Conservation (phyloP, 2,113 vertebrate genomes). For the Varanus komodoensis region DNA sequence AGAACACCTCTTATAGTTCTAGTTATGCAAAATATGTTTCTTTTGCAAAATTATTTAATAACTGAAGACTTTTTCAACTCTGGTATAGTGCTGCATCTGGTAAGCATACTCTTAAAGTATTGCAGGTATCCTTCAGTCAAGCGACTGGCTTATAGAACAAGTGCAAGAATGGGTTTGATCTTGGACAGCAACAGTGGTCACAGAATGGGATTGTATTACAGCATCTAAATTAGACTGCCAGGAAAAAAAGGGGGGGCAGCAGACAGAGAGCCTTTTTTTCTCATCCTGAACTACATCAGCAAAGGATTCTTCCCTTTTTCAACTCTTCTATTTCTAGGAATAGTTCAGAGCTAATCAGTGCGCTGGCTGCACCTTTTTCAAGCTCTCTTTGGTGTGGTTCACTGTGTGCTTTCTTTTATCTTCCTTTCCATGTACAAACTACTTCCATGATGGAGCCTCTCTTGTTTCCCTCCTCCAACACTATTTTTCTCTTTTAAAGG, state of each 20-base stretch:
- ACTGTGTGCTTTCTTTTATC: neutral
- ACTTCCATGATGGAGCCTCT: neutral
- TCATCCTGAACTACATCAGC: neutral
- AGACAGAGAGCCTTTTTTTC: neutral
- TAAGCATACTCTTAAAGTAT: conserved; percentile 15
- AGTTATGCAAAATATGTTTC: conserved; percentile 48
- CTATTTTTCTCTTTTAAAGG: neutral
- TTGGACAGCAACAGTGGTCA: neutral
- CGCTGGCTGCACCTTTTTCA: too few species aligned
- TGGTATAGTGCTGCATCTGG: conserved; percentile 3
- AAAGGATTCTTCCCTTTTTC: neutral
- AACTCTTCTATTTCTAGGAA: neutral
- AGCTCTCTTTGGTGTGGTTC: neutral
- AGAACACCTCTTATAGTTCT: conserved; percentile 48
- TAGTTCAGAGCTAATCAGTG: neutral
- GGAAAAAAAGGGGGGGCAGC: neutral
- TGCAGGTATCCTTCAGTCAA: neutral
- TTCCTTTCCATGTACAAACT: neutral
- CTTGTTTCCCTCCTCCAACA: neutral
- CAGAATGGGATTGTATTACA: neutral
- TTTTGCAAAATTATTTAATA: too few species aligned
- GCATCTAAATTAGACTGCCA: neutral
- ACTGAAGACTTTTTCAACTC: neutral
- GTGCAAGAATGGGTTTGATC: neutral
- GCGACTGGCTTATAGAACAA: neutral